phyloP scores from a whole-genome alignment of 1,140 invertebrate species.

The Archivesica marissinica region DNA sequence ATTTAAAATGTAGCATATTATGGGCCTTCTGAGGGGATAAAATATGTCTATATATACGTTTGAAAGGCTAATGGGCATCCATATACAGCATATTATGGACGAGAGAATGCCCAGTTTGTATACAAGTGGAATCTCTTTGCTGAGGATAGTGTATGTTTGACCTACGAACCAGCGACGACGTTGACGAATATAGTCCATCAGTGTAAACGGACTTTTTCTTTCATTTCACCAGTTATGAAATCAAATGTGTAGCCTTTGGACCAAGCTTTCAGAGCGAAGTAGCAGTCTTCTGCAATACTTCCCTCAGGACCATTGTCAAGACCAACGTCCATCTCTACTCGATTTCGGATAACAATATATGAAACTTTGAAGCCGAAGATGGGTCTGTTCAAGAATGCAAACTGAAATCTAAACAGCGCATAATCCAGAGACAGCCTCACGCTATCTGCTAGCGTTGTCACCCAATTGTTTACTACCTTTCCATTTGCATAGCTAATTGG shows the following conservation, averaged over 20 bases:
- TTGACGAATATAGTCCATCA: constrained; percentile 97
- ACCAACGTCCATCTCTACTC: constrained; percentile 94
- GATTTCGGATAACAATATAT: constrained; percentile 88
- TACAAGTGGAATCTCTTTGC: constrained; percentile 91
- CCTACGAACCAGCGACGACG: constrained; percentile 98
- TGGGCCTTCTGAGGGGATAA: constrained; percentile 93
- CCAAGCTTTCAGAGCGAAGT: constrained; percentile 95
- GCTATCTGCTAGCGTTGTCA: constrained; percentile 97
- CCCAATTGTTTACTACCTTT: constrained; percentile 94
- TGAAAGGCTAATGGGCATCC: constrained; percentile 95
- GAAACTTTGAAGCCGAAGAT: constrained; percentile 96
- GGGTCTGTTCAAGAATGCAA: constrained; percentile 96
- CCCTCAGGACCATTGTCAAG: constrained; percentile 98
- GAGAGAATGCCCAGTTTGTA: constrained; percentile 93
- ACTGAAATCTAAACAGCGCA: constrained; percentile 97
- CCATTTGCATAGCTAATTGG: constrained; percentile 96
- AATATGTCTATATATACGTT: constrained; percentile 92
- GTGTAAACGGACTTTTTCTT: constrained; percentile 98
- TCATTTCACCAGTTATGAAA: constrained; percentile 91
- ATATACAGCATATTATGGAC: constrained; percentile 97
- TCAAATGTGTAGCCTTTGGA: constrained; percentile 84
- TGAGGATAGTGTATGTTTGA: constrained; percentile 96
- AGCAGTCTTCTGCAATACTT: constrained; percentile 98
- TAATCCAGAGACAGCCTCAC: constrained; percentile 95
- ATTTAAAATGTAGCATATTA: constrained; percentile 90